Base-by-base conservation (phyloP, 2,888 invertebrate species). In the Teleogryllus oceanicus region DNA sequence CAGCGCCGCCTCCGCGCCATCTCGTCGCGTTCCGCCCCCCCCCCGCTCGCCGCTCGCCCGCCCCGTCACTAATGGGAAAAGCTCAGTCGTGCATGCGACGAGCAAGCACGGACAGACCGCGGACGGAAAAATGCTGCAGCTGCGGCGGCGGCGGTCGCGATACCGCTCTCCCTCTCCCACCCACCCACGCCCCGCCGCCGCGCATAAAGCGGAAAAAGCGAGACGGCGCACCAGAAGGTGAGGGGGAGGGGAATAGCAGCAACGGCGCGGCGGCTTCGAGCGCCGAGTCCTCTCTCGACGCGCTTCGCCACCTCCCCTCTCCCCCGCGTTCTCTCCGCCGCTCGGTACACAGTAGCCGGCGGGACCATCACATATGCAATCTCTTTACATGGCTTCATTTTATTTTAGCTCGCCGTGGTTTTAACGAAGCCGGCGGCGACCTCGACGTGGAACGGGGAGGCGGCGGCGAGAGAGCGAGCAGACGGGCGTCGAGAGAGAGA, bases 361-460 rank as follows among this genome's bases (percentile, higher is more conserved):
- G 77, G 81, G 79, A 76, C 78, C 81, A 81, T 78, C 81, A 76
- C 81, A 80, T 80, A 80, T 80, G 81, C 81, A 81, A 81, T 81
- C 81, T 81, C 79, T 79, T 81, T 81, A 79, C 78, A 81, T 81
- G 81, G 81, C 79, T 81, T 81, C 81, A 81, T 81, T 81, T 81
- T 81, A 80, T 81, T 77, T 79, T 62, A n/a, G 62, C n/a, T 62
- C 62, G 62, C 62, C 62, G 79, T 78, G 81, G 81, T 81, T 81
- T 62, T 80, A 78, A 79, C 81, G 79, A 80, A 80, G 81, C 78
- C 81, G 62, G 51, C 75, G 75, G 75, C 37, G 78, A 20, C 4
- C n/a, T 24, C 76, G 50, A 77, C 79, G 74, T 78, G 80, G 80
- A 75, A 74, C n/a, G 78, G 21, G 21, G n/a, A 76, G 50, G 50